Conservation (phyloP, 2,797 vertebrate genomes). For the Pseudochaenichthys georgianus region DNA sequence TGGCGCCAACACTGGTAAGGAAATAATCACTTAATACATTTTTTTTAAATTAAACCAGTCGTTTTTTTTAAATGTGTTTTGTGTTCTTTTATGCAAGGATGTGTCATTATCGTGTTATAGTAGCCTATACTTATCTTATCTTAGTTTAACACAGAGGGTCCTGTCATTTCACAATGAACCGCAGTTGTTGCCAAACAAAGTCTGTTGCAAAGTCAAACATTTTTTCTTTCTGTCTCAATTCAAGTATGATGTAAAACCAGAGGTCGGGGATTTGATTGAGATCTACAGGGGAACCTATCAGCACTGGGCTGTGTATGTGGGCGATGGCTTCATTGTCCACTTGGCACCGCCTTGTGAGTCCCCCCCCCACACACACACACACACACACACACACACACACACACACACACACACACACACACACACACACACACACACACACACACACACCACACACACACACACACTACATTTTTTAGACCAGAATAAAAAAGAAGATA, state of each 20-base stretch:
- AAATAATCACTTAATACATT: neutral
- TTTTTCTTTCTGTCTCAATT: constrained; percentile 16
- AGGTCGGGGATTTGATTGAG: constrained; percentile 86
- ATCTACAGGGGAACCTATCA: constrained; percentile 81
- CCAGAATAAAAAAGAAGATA: neutral
- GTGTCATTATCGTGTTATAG: neutral
- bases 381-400: neutral
- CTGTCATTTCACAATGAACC: neutral
- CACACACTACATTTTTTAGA: neutral
- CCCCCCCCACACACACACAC: neutral
- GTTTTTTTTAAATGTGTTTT: neutral
- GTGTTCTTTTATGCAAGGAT: neutral
- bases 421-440: neutral
- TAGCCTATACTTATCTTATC: neutral
- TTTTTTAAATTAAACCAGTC: neutral
- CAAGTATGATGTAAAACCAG: constrained; percentile 77
- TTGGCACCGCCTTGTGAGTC: constrained; percentile 85
- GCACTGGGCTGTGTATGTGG: constrained; percentile 88
- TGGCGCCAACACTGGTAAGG: constrained; percentile 77
- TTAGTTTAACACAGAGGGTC: constrained; percentile 1
- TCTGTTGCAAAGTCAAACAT: constrained; percentile 17
- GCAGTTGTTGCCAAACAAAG: neutral
- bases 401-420: neutral
- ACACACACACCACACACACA: neutral
- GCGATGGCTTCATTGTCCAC: constrained; percentile 84